phyloP scores from a whole-genome alignment of 2,888 invertebrate genomes.

The Drosophila formosana region DNA sequence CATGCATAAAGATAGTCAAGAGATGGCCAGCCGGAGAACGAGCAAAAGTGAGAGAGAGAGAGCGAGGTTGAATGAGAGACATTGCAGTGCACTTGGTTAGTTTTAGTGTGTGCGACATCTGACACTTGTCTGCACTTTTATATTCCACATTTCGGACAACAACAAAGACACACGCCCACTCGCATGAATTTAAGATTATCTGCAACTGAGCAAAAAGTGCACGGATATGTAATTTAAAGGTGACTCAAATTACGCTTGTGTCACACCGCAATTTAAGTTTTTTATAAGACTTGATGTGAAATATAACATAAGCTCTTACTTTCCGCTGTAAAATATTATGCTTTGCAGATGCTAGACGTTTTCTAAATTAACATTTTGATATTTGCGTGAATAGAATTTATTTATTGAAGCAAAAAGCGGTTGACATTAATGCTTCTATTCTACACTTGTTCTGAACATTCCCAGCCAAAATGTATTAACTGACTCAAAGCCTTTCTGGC shows the following conservation, averaged over 20 bases:
- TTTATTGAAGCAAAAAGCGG: too few relatives aligned
- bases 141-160: constrained; percentile 18
- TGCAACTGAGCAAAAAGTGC: constrained; percentile 21
- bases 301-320: background rate
- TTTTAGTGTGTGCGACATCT: constrained; percentile 58
- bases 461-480: too few relatives aligned
- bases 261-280: too few relatives aligned
- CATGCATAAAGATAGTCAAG: constrained; percentile 31
- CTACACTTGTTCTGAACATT: too few relatives aligned
- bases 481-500: too few relatives aligned
- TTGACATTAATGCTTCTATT: too few relatives aligned
- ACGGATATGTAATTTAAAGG: background rate
- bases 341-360: too few relatives aligned
- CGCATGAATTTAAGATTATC: constrained; percentile 35
- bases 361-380: too few relatives aligned
- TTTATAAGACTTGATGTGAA: background rate
- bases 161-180: background rate
- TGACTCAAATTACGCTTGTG: background rate
- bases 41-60: constrained; percentile 7
- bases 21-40: background rate
- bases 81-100: constrained; percentile 56
- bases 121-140: constrained; percentile 70
- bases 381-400: too few relatives aligned
- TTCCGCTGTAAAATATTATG: background rate
- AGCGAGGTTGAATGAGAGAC: constrained; percentile 1